Conservation (phyloP, 2,888 invertebrate species). For the Mesoligia furuncula region DNA sequence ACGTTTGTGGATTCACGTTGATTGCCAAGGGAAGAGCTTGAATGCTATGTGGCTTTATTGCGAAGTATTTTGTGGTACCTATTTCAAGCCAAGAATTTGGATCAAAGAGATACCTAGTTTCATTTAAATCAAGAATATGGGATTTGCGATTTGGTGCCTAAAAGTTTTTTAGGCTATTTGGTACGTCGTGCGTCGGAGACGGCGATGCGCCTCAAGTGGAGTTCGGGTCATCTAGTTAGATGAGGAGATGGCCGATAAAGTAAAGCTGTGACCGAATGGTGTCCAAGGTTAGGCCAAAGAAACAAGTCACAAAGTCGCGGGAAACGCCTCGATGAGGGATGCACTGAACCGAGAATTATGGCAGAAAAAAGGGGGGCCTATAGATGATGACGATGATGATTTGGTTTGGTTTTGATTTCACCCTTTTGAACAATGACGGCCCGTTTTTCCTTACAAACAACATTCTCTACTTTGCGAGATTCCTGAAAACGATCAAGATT, state of each 20-base stretch:
- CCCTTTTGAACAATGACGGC: neutral
- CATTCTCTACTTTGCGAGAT: neutral
- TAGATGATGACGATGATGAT: neutral
- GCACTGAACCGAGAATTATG: neutral
- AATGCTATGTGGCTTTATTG: slow-evolving; percentile 19
- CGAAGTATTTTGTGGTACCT: slow-evolving; percentile 2
- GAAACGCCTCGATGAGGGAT: neutral
- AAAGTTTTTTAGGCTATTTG: neutral
- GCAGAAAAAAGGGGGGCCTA: neutral
- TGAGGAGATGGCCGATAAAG: neutral
- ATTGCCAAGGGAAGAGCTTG: slow-evolving; percentile 44
- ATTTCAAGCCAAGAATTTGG: neutral
- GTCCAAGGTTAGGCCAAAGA: neutral
- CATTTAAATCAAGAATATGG: neutral
- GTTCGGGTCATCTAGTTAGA: neutral
- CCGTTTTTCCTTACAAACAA: neutral
- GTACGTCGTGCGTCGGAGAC: neutral
- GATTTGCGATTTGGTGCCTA: neutral
- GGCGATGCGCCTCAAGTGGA: neutral
- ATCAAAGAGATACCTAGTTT: no score
- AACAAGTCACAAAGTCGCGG: neutral
- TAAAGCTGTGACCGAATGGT: neutral
- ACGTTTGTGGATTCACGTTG: slow-evolving; percentile 50
- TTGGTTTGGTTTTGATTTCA: neutral
- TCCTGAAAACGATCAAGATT: slow-evolving; percentile 1